Evolutionary conservation across 1,140 invertebrate species (phyloP), one percentile per base, ranked within the genome.

Genomic region (Trichoplusia ni): DNA sequence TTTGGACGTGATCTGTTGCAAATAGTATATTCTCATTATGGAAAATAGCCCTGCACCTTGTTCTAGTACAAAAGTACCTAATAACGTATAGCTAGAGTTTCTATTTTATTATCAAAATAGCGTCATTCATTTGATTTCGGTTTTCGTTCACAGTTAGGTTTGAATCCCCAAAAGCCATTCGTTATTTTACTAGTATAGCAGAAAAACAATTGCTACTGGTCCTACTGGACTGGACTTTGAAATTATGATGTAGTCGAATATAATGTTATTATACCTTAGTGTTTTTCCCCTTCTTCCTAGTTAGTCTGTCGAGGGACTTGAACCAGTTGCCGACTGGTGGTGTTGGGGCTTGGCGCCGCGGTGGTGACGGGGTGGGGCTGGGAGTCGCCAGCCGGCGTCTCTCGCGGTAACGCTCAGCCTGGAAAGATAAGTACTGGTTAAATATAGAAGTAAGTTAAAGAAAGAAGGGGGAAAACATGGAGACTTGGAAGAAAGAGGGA

Each of bases 331-430:
- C 76, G 6, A 51, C 11, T 16, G 53, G 18, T 9, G 56, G 21
- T 5, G 59, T n/a, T 0, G 44, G 21, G 18, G 58, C 64, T 9
- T 76, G 85, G 11, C 64, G 80, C 29, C 78, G 73, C 27, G 91
- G 90, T 4, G 92, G 92, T 47, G 91, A 93, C 2, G 94, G 94
- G 73, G 94, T 94, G 67, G 94, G 93, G 81, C 93, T 94, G 21
- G 95, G 94, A 8, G 94, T 95, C 44, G 94, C 94, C 63, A 95
- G 84, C 49, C 95, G 92, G 66, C 94, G 92, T 69, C 94, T 92
- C 80, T 93, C 93, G 69, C 92, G 92, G 69, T 93, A 94, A 46
- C 93, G 92, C 64, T 91, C 86, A 58, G 92, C 92, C 93, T 94
- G 88, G 5, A 67, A 53, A 25, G 1, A 60, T 16, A 6, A 11